Evolutionary conservation across 30 jellyfish, hydroid and myxozoan species (phyloP).

Genomic region (Aurelia sp.): DNA sequence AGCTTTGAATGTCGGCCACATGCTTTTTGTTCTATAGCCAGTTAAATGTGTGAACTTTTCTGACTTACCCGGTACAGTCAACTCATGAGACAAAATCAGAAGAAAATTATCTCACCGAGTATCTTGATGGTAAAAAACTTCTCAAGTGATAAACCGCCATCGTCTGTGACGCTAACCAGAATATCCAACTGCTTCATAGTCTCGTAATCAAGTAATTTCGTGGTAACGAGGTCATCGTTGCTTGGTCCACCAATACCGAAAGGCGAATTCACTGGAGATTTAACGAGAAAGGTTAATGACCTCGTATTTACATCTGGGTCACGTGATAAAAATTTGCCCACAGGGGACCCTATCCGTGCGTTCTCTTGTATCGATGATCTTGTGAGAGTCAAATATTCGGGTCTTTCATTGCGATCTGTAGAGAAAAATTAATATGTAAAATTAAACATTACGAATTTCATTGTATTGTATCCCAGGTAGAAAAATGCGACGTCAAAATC

Average conservation of each 20-base stretch:
- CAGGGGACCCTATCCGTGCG: slow-evolving; percentile 44
- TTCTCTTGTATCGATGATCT: slow-evolving; percentile 41
- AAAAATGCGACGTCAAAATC: too few relatives aligned
- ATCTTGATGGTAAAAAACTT: slow-evolving; percentile 50
- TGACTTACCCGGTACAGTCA: too few relatives aligned
- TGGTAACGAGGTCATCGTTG: slow-evolving; percentile 16
- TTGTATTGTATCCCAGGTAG: too few relatives aligned
- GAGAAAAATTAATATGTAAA: too few relatives aligned
- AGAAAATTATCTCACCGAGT: slow-evolving; percentile 11
- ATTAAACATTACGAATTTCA: too few relatives aligned
- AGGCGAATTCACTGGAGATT: slow-evolving; percentile 51
- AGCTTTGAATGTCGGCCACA: too few relatives aligned
- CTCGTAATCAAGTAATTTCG: slow-evolving; percentile 76
- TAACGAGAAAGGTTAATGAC: slow-evolving; percentile 26
- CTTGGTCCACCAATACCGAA: slow-evolving; percentile 67
- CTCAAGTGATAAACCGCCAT: slow-evolving; percentile 73
- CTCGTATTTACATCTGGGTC: slow-evolving; percentile 65
- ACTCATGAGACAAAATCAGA: too few relatives aligned
- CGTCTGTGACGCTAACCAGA: slow-evolving; percentile 75
- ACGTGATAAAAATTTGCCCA: slow-evolving; percentile 61
- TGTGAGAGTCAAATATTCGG: slow-evolving; percentile 50
- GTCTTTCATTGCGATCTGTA: slow-evolving; percentile 72
- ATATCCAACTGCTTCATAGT: slow-evolving; percentile 33
- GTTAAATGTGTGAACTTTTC: too few relatives aligned
- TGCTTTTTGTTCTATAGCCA: too few relatives aligned